Conservation (phyloP, 2,113 vertebrate species). For the Tautogolabrus adspersus region DNA sequence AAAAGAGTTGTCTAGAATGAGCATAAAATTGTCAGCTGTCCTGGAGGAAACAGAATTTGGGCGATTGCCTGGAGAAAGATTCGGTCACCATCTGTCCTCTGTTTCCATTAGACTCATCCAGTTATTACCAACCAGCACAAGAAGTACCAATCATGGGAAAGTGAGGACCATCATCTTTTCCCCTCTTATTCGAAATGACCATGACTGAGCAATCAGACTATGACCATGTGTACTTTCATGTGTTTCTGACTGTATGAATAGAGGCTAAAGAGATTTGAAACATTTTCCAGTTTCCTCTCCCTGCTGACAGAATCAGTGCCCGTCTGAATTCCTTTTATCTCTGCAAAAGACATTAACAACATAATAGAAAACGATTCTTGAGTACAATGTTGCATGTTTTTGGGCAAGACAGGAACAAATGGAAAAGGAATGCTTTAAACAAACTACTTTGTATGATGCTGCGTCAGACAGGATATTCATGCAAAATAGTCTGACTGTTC, state of each 20-base stretch:
- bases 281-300: slow-evolving; percentile 3
- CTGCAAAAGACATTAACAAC: slow-evolving; percentile 15
- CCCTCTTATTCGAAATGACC: slow-evolving; percentile 6
- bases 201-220: neutral
- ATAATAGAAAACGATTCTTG: neutral
- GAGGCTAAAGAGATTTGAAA: slow-evolving; percentile 4
- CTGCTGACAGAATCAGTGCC: neutral
- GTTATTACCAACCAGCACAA: slow-evolving; percentile 8
- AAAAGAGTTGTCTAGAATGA: slow-evolving; percentile 23
- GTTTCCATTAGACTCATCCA: slow-evolving; percentile 42
- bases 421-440: neutral
- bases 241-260: neutral
- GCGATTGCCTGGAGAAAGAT: slow-evolving; percentile 31
- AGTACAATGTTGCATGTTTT: neutral
- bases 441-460: neutral
- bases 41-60: slow-evolving; percentile 23
- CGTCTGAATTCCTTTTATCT: slow-evolving; percentile 12
- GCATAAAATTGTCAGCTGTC: slow-evolving; percentile 61
- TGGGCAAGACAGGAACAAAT: neutral
- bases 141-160: slow-evolving; percentile 26
- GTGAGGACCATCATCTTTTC: neutral
- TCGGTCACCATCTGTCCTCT: slow-evolving; percentile 44
- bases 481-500: neutral
- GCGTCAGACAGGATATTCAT: neutral
- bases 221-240: neutral